These are phyloP conservation scores for Antrozous pallidus DNA, from an alignment of 2,797 vertebrate species.

Conservation along the genomic window DNA sequence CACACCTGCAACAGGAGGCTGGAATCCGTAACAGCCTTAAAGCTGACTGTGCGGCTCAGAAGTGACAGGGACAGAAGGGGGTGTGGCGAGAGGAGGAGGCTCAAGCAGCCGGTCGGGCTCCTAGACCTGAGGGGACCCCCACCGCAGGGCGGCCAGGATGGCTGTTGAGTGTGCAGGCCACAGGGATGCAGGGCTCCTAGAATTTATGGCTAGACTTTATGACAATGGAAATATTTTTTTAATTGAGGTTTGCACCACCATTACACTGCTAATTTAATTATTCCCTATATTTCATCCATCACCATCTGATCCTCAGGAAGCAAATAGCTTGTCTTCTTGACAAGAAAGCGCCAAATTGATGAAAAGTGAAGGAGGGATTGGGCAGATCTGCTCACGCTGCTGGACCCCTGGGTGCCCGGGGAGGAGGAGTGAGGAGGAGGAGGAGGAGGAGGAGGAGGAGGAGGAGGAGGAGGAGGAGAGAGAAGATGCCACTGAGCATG, in stretches of 20 bases:
- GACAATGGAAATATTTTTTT: constrained; percentile 81
- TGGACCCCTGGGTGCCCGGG: neutral
- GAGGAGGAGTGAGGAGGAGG: neutral
- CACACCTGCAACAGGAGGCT: fast-evolving
- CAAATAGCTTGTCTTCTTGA: constrained; percentile 76
- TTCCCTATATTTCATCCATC: constrained; percentile 78
- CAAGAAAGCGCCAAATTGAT: constrained; percentile 68
- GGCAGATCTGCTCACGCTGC: neutral
- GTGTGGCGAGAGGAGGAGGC: fast-evolving
- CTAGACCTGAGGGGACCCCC: neutral
- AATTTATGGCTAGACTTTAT: constrained; percentile 80
- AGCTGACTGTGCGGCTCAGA: neutral
- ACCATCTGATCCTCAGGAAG: constrained; percentile 78
- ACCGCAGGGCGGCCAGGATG: neutral
- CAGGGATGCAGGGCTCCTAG: constrained; percentile 62
- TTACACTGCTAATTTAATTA: constrained; percentile 82
- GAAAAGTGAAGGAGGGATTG: constrained; percentile 46
- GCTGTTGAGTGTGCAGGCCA: neutral
- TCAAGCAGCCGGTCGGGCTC: neutral
- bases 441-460: neutral
- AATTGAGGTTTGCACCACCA: constrained; percentile 79
- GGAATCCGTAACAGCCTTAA: neutral
- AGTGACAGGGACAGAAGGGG: neutral
- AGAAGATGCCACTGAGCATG: fast-evolving
- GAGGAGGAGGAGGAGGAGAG: neutral